Conservation (phyloP, 2,797 vertebrate genomes). For the Fistularia commersonii region DNA sequence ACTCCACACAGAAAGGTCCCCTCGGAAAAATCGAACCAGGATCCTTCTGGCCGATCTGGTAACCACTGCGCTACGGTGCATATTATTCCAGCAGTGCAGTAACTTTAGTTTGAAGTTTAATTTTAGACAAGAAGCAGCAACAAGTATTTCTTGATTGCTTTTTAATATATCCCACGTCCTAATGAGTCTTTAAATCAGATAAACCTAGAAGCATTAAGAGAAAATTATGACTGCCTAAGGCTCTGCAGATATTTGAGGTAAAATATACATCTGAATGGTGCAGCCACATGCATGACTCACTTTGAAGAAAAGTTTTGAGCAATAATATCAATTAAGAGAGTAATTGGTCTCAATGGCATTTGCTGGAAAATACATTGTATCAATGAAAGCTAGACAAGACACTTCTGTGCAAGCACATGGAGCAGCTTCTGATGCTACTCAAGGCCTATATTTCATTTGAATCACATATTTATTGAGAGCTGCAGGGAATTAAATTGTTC, state of each 20-base stretch:
- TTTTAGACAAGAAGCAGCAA: slow-evolving; percentile 10
- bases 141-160: slow-evolving; percentile 16
- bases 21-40: no score
- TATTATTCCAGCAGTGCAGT: no score
- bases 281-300: slow-evolving; percentile 17
- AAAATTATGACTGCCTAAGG: slow-evolving; percentile 25
- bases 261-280: slow-evolving; percentile 21
- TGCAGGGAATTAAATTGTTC: slow-evolving; percentile 25
- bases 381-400: slow-evolving; percentile 42
- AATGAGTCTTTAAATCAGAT: no score
- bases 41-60: no score
- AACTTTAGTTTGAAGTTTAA: slow-evolving; percentile 13
- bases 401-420: slow-evolving; percentile 41
- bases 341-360: slow-evolving; percentile 33
- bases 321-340: slow-evolving; percentile 29
- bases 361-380: slow-evolving; percentile 43
- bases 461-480: slow-evolving; percentile 32
- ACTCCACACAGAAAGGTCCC: no score
- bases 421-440: slow-evolving; percentile 39
- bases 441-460: slow-evolving; percentile 28
- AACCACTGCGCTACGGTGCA: no score
- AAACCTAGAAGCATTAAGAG: no score
- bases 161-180: not conserved
- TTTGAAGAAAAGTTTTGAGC: slow-evolving; percentile 22
- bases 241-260: slow-evolving; percentile 12